Evolutionary conservation across 2,888 invertebrate genomes (phyloP).

Genomic region (Melanostoma mellinum): DNA sequence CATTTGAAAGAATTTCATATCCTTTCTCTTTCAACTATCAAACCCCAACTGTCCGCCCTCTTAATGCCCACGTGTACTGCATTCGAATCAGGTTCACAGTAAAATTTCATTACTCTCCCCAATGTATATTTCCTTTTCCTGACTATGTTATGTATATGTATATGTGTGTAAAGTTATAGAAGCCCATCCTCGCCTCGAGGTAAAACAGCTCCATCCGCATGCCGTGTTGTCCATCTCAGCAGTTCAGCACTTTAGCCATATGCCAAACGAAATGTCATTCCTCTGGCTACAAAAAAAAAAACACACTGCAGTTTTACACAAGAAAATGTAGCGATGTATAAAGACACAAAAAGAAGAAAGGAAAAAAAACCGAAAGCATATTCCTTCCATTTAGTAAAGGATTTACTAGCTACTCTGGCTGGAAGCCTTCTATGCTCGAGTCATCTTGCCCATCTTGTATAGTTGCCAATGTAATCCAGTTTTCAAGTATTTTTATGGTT

Average conservation of each 20-base stretch:
- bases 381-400: constrained; percentile 62
- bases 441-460: not conserved
- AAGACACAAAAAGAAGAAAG: constrained; percentile 19
- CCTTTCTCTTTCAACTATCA: constrained; percentile 27
- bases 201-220: constrained; percentile 15
- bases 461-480: constrained; percentile 65
- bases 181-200: constrained; percentile 36
- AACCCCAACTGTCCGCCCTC: not conserved
- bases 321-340: constrained; percentile 25
- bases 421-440: constrained; percentile 8
- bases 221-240: constrained; percentile 61
- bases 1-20: constrained; percentile 72
- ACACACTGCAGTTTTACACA: constrained; percentile 38
- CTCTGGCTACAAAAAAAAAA: constrained; percentile 28
- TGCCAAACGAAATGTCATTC: constrained; percentile 64
- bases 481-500: constrained; percentile 72
- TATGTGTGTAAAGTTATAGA: constrained; percentile 3
- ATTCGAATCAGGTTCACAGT: constrained; percentile 64
- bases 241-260: constrained; percentile 47
- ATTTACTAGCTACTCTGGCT: constrained; percentile 52
- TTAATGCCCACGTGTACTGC: constrained; percentile 20
- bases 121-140: not conserved
- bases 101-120: constrained; percentile 66
- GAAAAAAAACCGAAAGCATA: constrained; percentile 41
- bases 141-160: constrained; percentile 25